phyloP scores from a whole-genome alignment of 2,797 vertebrate species.

The Gobionotothen gibberifrons region DNA sequence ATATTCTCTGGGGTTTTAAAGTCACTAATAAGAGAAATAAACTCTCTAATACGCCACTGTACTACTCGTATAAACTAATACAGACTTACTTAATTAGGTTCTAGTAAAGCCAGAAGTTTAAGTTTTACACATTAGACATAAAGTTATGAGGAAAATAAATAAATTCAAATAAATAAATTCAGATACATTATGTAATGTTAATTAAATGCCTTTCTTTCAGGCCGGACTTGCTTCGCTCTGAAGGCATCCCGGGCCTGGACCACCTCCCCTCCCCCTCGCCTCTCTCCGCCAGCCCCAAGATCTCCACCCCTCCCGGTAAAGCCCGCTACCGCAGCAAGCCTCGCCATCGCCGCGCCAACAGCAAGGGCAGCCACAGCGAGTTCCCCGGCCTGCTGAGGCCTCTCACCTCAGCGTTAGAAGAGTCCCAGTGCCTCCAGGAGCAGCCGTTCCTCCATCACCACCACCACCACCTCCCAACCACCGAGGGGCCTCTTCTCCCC shows the following conservation, averaged over 20 bases:
- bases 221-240: constrained; percentile 93
- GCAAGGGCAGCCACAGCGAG: constrained; percentile 95
- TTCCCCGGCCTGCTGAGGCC: constrained; percentile 89
- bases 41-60: too few species aligned
- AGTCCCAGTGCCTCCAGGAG: constrained; percentile 80
- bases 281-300: constrained; percentile 94
- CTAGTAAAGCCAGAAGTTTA: neutral
- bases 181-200: too few species aligned
- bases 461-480: constrained; percentile 59
- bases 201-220: constrained; percentile 74
- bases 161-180: too few species aligned
- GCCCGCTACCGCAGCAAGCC: constrained; percentile 94
- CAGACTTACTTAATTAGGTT: neutral
- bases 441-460: constrained; percentile 64
- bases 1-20: too few species aligned
- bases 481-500: constrained; percentile 77
- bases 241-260: constrained; percentile 92
- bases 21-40: too few species aligned
- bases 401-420: constrained; percentile 77
- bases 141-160: neutral
- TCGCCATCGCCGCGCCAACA: constrained; percentile 94
- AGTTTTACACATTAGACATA: neutral
- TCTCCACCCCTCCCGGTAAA: constrained; percentile 91
- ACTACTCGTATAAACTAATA: neutral
- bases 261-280: constrained; percentile 88